Base-by-base conservation (phyloP, 1,140 invertebrate genomes). In the Delia radicum region DNA sequence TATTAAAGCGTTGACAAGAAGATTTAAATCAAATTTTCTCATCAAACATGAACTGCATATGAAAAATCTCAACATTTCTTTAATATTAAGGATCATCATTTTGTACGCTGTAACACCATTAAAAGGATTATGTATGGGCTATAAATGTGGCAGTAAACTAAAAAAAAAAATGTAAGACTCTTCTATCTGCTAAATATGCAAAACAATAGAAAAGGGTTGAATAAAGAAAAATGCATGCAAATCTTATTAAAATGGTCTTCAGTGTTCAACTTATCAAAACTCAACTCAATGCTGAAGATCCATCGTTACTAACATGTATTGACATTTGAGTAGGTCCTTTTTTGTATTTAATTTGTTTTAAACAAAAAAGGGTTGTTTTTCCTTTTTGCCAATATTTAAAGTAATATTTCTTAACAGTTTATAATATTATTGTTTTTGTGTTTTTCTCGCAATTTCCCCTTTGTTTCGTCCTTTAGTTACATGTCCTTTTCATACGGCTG, bases 111-210 rank as follows among this genome's bases (percentile, higher is more conserved):
- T 76, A 76, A 76, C 55, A 27, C 75, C 75, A 76, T 76, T 76
- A 76, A 76, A 67, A 65, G 69, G 75, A 76, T 76, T 76, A 76
- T 72, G 48, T 76, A 73, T 76, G 75, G 75, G 75, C 75, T 72
- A 76, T 76, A 76, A 76, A 76, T 76, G 75, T 76, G 75, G 75
- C 42, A 37, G 18, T 18, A 55, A 55, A 21, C 6, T 42, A 10
- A 15, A 15, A 42, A 42, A 42, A 10, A 42, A 42, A 13, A 10
- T 26, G 7, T 26, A 3, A 6, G 5, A 18, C 21, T 63, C 7
- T 28, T 21, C 27, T 1, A 6, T 63, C n/a, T 5, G 6, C n/a
- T 42, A 10, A 42, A 21, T 55, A 55, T 55, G 48, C 48, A 55
- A 55, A 55, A 55, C 48, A 55, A 55, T 24, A 7, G 48, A 24